Conservation (phyloP, 2,888 invertebrate genomes). For the Plusia festucae region DNA sequence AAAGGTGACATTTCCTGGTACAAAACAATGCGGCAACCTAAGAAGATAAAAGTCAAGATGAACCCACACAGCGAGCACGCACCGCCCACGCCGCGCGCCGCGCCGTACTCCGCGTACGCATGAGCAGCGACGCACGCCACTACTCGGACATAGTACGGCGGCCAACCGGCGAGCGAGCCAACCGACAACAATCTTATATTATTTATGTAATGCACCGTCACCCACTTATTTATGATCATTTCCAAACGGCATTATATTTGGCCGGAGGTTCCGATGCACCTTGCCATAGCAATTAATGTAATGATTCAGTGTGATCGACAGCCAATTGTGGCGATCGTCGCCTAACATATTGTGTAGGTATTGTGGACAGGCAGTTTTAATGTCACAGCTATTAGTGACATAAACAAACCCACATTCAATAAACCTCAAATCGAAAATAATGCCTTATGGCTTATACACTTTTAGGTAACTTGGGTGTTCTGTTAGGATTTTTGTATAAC, state of each 20-base stretch:
- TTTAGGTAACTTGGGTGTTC: neutral
- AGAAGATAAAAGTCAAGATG: slow-evolving; percentile 17
- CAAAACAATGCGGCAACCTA: slow-evolving; percentile 33
- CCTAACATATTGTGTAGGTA: neutral
- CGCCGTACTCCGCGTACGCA: slow-evolving; percentile 27
- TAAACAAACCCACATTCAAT: slow-evolving; percentile 38
- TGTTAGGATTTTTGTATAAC: neutral
- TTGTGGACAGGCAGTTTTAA: slow-evolving; percentile 10
- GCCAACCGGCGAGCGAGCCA: slow-evolving; percentile 18
- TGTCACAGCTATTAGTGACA: slow-evolving; percentile 30
- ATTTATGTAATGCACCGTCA: slow-evolving; percentile 43
- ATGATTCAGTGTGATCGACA: slow-evolving; percentile 17
- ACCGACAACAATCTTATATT: slow-evolving; percentile 36
- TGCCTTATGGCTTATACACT: slow-evolving; percentile 9
- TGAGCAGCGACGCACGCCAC: slow-evolving; percentile 24
- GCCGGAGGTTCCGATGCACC: slow-evolving; percentile 24
- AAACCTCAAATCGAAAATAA: slow-evolving; percentile 20
- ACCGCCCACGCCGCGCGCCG: slow-evolving; percentile 10
- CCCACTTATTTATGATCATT: slow-evolving; percentile 44
- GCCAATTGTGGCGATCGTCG: slow-evolving; percentile 21
- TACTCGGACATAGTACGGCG: slow-evolving; percentile 36
- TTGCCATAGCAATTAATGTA: slow-evolving; percentile 33
- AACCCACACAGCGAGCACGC: slow-evolving; percentile 26
- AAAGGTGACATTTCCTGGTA: slow-evolving; percentile 39
- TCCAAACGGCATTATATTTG: slow-evolving; percentile 38